phyloP scores from a whole-genome alignment of 2,797 vertebrate genomes.

The Arremon brunneinucha region DNA sequence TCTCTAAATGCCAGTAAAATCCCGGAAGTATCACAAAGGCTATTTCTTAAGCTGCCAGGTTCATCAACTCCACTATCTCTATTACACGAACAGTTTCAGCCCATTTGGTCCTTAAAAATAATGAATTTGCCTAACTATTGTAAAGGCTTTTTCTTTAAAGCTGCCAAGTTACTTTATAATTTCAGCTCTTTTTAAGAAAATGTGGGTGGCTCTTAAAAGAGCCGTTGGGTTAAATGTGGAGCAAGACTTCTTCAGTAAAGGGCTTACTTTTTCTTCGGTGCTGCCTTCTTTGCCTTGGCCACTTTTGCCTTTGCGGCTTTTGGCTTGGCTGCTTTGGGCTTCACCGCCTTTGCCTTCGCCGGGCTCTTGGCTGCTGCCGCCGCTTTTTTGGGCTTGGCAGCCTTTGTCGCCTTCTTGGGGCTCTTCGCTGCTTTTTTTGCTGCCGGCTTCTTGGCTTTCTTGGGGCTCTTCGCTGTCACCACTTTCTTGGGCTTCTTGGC shows the following conservation, averaged over 20 bases:
- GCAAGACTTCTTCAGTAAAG: fast-evolving
- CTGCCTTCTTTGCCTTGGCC: not conserved
- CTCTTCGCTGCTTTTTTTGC: not conserved
- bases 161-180: not conserved
- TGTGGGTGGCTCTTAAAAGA: slow-evolving; percentile 38
- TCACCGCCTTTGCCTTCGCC: not conserved
- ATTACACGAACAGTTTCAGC: no score
- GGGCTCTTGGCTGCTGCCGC: not conserved
- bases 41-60: no score
- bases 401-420: not conserved
- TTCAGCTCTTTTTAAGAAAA: not conserved
- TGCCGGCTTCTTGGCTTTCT: not conserved
- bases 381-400: not conserved
- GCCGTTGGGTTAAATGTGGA: not conserved
- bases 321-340: not conserved
- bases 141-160: no score
- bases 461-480: not conserved
- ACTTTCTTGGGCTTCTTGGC: slow-evolving; percentile 28
- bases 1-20: no score
- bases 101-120: no score
- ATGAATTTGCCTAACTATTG: no score
- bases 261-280: slow-evolving; percentile 59
- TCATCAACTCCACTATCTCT: not conserved
- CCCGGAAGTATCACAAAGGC: no score
- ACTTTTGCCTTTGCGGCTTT: not conserved